Percentiles rank a stretch among this genome's conserved stretches.
Evolutionary conservation across 2,888 invertebrate genomes (phyloP).

Genomic region (Zelleria hepariella): DNA sequence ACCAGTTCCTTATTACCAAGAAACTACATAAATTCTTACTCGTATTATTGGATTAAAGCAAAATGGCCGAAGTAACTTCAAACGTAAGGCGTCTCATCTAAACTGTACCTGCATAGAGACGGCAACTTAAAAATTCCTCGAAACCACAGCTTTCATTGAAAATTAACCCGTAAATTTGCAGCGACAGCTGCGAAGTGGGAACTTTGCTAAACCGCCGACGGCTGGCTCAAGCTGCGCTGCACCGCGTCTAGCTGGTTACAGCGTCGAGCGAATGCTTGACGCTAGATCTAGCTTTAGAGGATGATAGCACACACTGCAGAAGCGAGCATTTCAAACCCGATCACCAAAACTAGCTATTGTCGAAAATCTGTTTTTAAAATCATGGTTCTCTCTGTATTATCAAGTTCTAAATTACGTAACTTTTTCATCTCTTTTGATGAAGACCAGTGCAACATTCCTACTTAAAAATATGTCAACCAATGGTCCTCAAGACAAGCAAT

Average conservation of each 20-base stretch:
- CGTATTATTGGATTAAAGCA: neutral
- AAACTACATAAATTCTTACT: too few relatives aligned
- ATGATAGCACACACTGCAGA: too few relatives aligned
- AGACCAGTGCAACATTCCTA: too few relatives aligned
- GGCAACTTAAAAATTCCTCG: slow-evolving; percentile 49
- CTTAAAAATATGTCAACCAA: too few relatives aligned
- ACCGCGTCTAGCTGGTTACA: slow-evolving; percentile 48
- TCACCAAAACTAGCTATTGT: too few relatives aligned
- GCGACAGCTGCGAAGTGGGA: slow-evolving; percentile 65
- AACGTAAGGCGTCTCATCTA: slow-evolving; percentile 18
- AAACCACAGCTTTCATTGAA: slow-evolving; percentile 52
- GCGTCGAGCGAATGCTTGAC: slow-evolving; percentile 7
- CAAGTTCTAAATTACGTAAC: too few relatives aligned
- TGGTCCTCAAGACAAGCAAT: too few relatives aligned
- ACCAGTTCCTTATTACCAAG: too few relatives aligned
- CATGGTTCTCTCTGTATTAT: too few relatives aligned
- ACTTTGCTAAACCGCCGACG: slow-evolving; percentile 64
- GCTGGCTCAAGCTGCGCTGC: slow-evolving; percentile 26
- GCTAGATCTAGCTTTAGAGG: neutral
- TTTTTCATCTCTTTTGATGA: too few relatives aligned
- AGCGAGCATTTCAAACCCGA: too few relatives aligned
- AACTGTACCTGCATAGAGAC: slow-evolving; percentile 3
- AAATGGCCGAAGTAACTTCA: neutral
- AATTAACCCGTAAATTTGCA: slow-evolving; percentile 69
- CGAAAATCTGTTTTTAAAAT: too few relatives aligned